A percentile compares a stretch with the other conserved stretches of the same genome.
These are phyloP conservation scores for Henicopernis longicauda DNA, from an alignment of 2,113 vertebrate genomes.

Conservation along the genomic window DNA sequence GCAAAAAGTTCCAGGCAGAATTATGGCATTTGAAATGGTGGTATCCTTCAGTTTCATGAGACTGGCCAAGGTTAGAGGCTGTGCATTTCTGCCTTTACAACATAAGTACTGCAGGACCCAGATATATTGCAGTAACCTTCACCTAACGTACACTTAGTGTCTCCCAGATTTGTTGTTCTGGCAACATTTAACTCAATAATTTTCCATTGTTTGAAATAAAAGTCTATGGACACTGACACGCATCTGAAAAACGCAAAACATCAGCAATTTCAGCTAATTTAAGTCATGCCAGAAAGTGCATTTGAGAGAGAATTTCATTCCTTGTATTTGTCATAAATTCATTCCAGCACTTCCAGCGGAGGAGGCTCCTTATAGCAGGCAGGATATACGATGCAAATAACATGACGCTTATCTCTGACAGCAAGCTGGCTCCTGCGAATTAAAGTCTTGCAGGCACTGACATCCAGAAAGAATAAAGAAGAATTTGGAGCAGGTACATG, in stretches of 20 bases:
- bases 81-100: not conserved
- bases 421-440: not conserved
- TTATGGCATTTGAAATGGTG: not conserved
- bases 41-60: not conserved
- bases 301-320: conserved; percentile 21
- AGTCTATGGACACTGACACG: conserved; percentile 24
- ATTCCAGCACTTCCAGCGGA: not conserved
- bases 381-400: not conserved
- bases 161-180: not conserved
- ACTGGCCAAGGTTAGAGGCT: not conserved
- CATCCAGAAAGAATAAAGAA: not conserved
- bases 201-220: conserved; percentile 23
- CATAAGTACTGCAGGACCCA: not conserved
- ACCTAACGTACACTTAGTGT: not conserved
- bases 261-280: conserved; percentile 50
- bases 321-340: not conserved
- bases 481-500: not conserved
- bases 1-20: not conserved
- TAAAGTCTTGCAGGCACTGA: not conserved
- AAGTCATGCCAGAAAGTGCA: not conserved
- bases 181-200: conserved; percentile 45
- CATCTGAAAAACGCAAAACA: conserved; percentile 35
- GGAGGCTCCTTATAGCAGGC: not conserved
- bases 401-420: not conserved
- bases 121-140: not conserved